Evolutionary conservation across 2,113 vertebrate species (phyloP), one percentile per base, ranked within the genome.

Genomic region (Gymnobelideus leadbeateri): DNA sequence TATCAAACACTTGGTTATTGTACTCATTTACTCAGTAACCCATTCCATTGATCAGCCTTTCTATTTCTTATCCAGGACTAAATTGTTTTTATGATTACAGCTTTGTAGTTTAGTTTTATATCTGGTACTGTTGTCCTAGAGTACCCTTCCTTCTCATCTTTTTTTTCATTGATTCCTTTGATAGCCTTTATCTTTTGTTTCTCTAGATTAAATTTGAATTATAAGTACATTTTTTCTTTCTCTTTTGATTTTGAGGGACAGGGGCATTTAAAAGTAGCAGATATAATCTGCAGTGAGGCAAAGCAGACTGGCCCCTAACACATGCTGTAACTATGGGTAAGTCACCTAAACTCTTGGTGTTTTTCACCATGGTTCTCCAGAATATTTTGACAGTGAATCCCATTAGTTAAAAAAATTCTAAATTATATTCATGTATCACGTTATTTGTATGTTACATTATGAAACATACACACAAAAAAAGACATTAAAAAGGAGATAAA

Each of bases 361-460:
- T 37, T 68, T 37, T 37, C 3, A 8, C 31, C 4, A 68, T 37
- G 11, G 12, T n/a, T 77, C 61, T 77, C 61, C 31, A 77, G 19
- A 77, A 19, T n/a, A 19, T 77, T n/a, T n/a, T 19, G 26, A 77
- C 37, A 77, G 14, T 77, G 37, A 77, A n/a, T 77, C 4, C 26
- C 61, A 61, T 57, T 57, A 68, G 3, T 77, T 77, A n/a, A 77
- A 37, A n/a, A 37, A n/a, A 16, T 61, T 77, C 37, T 37, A 23
- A 84, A 84, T 84, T 43, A 43, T 84, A 84, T 84, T 84, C 68
- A 84, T 43, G 7, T 84, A 21, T n/a, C 6, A 43, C 37, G 2
- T 84, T 84, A 84, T 84, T 84, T 84, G 37, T 84, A 84, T 84
- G 68, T 84, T 84, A 84, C 68, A 43, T 43, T 84, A 84, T 84